These are phyloP conservation scores for Proterorhinus semilunaris DNA, from an alignment of 2,113 vertebrate genomes.

Conservation along the genomic window DNA sequence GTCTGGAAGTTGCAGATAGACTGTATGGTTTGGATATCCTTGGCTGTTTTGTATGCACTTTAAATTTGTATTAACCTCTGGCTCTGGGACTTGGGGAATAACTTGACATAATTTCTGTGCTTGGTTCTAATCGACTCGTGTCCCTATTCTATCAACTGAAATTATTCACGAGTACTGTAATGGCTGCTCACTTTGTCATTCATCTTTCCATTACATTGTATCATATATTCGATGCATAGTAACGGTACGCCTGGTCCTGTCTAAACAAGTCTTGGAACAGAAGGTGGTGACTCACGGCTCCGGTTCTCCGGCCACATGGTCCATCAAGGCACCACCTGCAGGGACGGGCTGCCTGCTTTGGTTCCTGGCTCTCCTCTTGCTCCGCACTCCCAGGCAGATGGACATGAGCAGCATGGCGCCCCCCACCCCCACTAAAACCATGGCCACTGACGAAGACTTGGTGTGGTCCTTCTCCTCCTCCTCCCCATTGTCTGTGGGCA, in stretches of 20 bases:
- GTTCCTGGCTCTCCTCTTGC: conserved; percentile 70
- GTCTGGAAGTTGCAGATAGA: no score
- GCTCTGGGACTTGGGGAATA: no score
- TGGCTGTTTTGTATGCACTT: no score
- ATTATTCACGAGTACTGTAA: no score
- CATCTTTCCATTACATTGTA: no score
- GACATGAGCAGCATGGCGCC: conserved; percentile 83
- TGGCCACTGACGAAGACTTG: conserved; percentile 88
- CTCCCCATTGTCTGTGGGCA: accelerated
- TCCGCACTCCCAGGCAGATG: conserved; percentile 85
- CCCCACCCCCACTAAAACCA: conserved; percentile 86
- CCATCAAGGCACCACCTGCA: conserved; percentile 17
- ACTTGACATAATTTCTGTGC: no score
- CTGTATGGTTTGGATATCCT: no score
- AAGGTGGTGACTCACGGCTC: conserved; percentile 59
- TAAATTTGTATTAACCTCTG: no score
- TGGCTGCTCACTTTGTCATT: no score
- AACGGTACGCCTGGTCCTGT: background rate
- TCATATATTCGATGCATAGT: background rate
- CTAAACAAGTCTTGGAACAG: background rate
- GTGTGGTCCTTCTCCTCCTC: conserved; percentile 47
- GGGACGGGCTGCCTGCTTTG: conserved; percentile 39
- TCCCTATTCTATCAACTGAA: no score
- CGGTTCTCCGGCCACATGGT: conserved; percentile 21
- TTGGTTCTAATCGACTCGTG: no score